Evolutionary conservation across 2,888 invertebrate genomes (phyloP), one percentile per base, ranked within the genome.

Genomic region (Amblyteles armatorius): DNA sequence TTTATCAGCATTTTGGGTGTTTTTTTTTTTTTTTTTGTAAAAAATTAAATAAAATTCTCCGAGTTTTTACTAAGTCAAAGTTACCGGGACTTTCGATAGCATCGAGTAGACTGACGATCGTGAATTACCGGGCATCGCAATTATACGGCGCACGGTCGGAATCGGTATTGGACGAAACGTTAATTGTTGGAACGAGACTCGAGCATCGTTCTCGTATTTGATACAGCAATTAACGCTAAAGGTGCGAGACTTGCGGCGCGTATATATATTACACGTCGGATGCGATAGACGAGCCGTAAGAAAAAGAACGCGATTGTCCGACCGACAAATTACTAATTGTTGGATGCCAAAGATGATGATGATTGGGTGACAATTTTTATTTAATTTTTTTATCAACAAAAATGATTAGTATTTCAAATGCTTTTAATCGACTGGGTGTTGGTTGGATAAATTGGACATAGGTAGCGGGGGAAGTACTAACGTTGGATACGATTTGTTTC

Each of bases 171-270:
- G 26, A n/a, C 26, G 55, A 55, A 68, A 78, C 57, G 33, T 36
- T 48, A 13, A 50, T 63, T 5, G 44, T 22, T 44, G 11, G 22
- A 40, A 13, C 22, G 36, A 36, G 40, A 11, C 26, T 57, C 33
- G 40, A 11, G 3, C 16, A 79, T 33, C 36, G n/a, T 13, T 26
- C 19, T 63, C 36, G 33, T 60, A 33, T 50, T 50, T 57, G 57
- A 81, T 68, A 81, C 26, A 81, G 48, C 73, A 74, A 81, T 81
- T 74, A 81, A 48, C 40, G 57, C 29, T 33, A 68, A 68, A 57
- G 36, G 44, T 36, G 68, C 55, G 33, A 81, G 36, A 68, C 68
- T 44, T 6, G 44, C 19, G 26, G 22, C 26, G 19, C 11, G 26
- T 69, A 50, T 22, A 48, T 68, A 52, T 26, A 22, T 57, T 5